Conservation (phyloP, 2,113 vertebrate genomes). For the Podarcis muralis region DNA sequence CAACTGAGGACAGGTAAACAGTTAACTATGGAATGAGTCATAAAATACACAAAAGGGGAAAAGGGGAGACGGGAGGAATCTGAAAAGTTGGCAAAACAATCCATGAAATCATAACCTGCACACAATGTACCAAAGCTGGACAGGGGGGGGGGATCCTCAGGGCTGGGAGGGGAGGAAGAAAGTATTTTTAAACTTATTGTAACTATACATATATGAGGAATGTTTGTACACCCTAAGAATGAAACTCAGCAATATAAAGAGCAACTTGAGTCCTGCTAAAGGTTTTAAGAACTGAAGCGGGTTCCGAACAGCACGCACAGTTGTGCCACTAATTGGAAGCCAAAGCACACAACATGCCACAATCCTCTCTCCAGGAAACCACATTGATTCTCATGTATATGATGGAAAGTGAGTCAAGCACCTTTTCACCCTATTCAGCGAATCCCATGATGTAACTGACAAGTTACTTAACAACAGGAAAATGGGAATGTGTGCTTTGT, state of each 20-base stretch:
- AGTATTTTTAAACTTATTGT: not conserved
- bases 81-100: conserved; percentile 39
- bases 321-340: not conserved
- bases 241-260: not conserved
- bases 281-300: not conserved
- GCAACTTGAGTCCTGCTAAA: not conserved
- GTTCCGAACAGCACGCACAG: not conserved
- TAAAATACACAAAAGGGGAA: conserved; percentile 33
- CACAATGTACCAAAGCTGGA: not conserved
- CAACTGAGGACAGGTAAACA: conserved; percentile 37
- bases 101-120: conserved; percentile 2
- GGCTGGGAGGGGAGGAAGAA: not conserved
- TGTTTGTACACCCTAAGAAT: conserved; percentile 8
- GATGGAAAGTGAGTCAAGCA: not conserved
- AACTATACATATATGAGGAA: not conserved
- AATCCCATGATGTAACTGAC: not conserved
- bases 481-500: not conserved
- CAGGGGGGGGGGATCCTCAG: no score
- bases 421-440: not conserved
- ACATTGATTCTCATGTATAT: not conserved
- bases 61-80: conserved; percentile 7
- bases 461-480: not conserved
- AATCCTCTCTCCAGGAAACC: not conserved
- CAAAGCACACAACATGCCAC: not conserved
- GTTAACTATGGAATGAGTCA: conserved; percentile 38